A percentile compares a stretch with the other conserved stretches of the same genome.
phyloP scores from a whole-genome alignment of 2,888 invertebrate genomes.

The Tiphia femorata region DNA sequence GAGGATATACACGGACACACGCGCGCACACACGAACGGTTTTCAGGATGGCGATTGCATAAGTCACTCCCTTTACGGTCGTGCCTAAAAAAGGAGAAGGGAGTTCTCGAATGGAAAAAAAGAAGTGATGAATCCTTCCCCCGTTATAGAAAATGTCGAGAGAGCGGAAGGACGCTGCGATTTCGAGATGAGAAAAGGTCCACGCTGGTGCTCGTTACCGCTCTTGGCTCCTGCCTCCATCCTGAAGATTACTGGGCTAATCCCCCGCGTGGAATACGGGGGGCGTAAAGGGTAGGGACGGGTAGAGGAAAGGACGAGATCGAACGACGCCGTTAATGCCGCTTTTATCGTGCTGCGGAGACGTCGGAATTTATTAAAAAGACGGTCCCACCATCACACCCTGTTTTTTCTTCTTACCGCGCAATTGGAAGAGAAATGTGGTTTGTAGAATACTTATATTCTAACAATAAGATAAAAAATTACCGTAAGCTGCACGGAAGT shows the following conservation, averaged over 20 bases:
- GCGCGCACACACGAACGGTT: too few relatives aligned
- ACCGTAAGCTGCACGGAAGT: too few relatives aligned
- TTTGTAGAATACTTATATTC: too few relatives aligned
- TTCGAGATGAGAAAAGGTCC: slow-evolving; percentile 44
- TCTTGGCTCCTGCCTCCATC: slow-evolving; percentile 37
- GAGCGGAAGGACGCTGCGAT: slow-evolving; percentile 23
- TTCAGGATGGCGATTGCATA: too few relatives aligned
- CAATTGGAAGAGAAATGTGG: too few relatives aligned
- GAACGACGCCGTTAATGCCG: slow-evolving; percentile 45
- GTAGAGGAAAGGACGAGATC: slow-evolving; percentile 38
- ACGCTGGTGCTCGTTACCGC: slow-evolving; percentile 45
- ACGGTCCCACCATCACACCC: slow-evolving; percentile 4
- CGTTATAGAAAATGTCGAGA: neutral
- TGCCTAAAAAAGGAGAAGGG: slow-evolving; percentile 1
- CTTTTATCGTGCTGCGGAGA: slow-evolving; percentile 38
- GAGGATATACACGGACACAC: too few relatives aligned
- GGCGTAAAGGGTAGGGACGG: slow-evolving; percentile 17
- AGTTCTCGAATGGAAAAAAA: neutral
- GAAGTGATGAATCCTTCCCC: neutral
- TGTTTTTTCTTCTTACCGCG: neutral
- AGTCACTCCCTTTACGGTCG: too few relatives aligned
- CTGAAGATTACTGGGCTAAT: slow-evolving; percentile 49
- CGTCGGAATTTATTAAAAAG: slow-evolving; percentile 45
- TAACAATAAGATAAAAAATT: too few relatives aligned
- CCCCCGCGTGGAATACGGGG: slow-evolving; percentile 37